Base-by-base conservation (phyloP, 2,797 vertebrate species). In the Calcarius lapponicus region DNA sequence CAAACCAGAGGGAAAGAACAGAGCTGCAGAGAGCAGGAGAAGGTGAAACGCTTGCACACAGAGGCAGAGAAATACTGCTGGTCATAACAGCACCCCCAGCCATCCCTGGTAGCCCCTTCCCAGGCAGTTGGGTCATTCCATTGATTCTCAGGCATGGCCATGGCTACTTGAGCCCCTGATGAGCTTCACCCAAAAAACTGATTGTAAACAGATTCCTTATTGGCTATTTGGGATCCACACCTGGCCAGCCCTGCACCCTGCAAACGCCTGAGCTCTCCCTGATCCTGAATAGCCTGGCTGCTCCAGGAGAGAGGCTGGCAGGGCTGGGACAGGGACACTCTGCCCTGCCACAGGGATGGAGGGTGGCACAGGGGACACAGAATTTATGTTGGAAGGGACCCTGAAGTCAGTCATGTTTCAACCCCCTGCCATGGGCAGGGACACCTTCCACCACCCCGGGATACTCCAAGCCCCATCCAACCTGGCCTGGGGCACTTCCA, bases 331-430 rank as follows among this genome's bases (percentile, higher is more conserved):
- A 57, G 38, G 13, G 54, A 36, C 47, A 22, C 17, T 0, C 16
- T 38, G 16, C 8, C 45, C 53, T 73, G 34, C 6, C 42, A 29
- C 17, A 8, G 38, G 29, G 21, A 15, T 24, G n/a, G 32, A n/a
- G 29, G 36, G 20, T 60, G 69, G 45, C 54, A 80, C 29, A 10
- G 29, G 45, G 45, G 53, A 60, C 69, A 25, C 18, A 15, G 25
- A 60, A 16, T 50, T 50, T 43, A 50, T 19, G 8, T 25, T 50
- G 36, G 50, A 56, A 64, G 25, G 43, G 17, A n/a, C 20, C 13
- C 38, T 26, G 50, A 50, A 11, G 5, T 25, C 3, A 1, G 2
- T n/a, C 1, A 0, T 11, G 10, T 38, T 56, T 36, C 28, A 38
- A 11, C 12, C 8, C 19, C 20, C 8, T 57, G 32, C 64, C 8